Evolutionary conservation across 2,113 vertebrate genomes (phyloP).

Genomic region (Zootoca vivipara): DNA sequence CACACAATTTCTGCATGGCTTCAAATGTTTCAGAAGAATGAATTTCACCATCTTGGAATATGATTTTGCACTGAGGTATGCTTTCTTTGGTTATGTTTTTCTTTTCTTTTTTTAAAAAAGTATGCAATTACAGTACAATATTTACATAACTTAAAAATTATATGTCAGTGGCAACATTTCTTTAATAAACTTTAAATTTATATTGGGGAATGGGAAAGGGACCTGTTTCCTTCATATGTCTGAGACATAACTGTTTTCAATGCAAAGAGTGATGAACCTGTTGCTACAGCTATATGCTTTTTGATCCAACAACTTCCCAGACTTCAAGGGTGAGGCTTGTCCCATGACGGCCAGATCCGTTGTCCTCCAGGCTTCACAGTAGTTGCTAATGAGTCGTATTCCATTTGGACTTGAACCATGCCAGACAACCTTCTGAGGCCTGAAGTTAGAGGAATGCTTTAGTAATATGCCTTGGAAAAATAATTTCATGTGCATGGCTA

Average conservation of each 20-base stretch:
- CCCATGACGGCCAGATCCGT: slow-evolving; percentile 81
- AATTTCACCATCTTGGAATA: slow-evolving; percentile 39
- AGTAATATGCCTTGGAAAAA: slow-evolving; percentile 49
- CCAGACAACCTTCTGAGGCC: slow-evolving; percentile 94
- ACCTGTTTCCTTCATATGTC: slow-evolving; percentile 77
- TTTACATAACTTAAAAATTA: slow-evolving; percentile 77
- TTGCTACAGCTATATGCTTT: slow-evolving; percentile 88
- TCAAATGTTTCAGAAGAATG: slow-evolving; percentile 22
- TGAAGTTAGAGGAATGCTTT: slow-evolving; percentile 61
- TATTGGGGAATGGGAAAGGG: neutral
- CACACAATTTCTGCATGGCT: rapidly evolving
- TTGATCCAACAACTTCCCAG: slow-evolving; percentile 89
- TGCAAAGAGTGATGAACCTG: slow-evolving; percentile 89
- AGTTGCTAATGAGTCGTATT: slow-evolving; percentile 81
- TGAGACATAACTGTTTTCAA: slow-evolving; percentile 91
- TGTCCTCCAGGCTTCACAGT: slow-evolving; percentile 92
- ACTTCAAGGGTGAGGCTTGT: slow-evolving; percentile 86
- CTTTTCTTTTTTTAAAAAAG: slow-evolving; percentile 7
- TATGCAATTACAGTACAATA: slow-evolving; percentile 71
- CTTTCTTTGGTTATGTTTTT: slow-evolving; percentile 78
- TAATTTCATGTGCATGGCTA: neutral
- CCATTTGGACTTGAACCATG: slow-evolving; percentile 88
- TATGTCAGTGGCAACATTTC: slow-evolving; percentile 73
- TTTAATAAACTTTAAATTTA: slow-evolving; percentile 47
- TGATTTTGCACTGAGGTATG: slow-evolving; percentile 73